Evolutionary conservation across 2,888 invertebrate species (phyloP).

Genomic region (Chrysotoxum bicinctum): DNA sequence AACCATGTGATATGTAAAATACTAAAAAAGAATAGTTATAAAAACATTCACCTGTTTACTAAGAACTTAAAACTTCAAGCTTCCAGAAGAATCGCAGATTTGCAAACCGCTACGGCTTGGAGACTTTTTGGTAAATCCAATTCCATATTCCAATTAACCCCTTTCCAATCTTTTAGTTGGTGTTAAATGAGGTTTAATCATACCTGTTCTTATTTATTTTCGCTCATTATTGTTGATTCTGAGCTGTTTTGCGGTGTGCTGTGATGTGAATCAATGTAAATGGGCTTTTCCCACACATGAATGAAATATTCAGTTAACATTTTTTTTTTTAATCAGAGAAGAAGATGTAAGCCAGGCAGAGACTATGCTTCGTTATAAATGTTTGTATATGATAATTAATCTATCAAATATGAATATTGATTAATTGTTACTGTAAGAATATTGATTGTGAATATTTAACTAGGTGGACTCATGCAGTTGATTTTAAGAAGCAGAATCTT

Average conservation of each 20-base stretch:
- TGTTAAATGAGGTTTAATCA: conserved; percentile 39
- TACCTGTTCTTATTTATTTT: conserved; percentile 16
- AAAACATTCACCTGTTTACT: conserved; percentile 13
- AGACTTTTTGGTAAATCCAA: conserved; percentile 31
- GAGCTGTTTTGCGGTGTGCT: neutral
- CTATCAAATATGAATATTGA: conserved; percentile 6
- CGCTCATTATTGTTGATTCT: neutral
- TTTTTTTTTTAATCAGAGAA: conserved; percentile 11
- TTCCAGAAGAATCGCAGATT: conserved; percentile 1
- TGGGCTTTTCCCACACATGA: conserved; percentile 33
- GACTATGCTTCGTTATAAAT: neutral
- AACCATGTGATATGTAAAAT: conserved; percentile 1
- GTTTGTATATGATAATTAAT: conserved; percentile 21
- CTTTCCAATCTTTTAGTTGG: neutral
- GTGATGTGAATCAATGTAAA: conserved; percentile 44
- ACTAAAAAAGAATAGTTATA: neutral
- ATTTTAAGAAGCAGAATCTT: neutral
- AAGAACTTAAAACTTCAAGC: conserved; percentile 17
- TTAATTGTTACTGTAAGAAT: neutral
- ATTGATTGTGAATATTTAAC: neutral
- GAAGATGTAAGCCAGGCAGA: conserved; percentile 1
- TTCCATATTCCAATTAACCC: conserved; percentile 34
- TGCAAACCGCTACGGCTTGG: neutral
- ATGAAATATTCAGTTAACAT: conserved; percentile 26
- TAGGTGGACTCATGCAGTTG: neutral